Evolutionary conservation across 1,140 invertebrate genomes (phyloP), one percentile per base, ranked within the genome.

Genomic region (Scaptomyza hsui): DNA sequence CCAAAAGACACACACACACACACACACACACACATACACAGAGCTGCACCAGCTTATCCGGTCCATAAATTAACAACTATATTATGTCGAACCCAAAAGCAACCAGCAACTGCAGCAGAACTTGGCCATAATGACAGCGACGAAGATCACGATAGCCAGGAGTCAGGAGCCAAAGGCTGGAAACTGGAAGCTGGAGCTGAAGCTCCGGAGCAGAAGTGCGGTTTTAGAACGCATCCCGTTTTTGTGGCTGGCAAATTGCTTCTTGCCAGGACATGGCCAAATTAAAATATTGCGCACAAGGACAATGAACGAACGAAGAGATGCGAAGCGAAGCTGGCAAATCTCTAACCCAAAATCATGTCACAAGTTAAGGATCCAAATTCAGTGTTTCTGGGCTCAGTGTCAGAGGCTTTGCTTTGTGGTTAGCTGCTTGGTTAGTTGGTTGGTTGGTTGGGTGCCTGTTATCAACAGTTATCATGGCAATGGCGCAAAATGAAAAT

Each of bases 401-500:
- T 13, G 1, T 4, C 1, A 16, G 7, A 21, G 52, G 0, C 1
- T 41, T 21, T 41, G 19, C 19, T 16, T 16, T 32, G 7, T 26
- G 13, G 24, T 37, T 26, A 15, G 41, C 19, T 39, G 24, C 4
- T 26, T 18, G 10, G 47, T 18, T 6, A 9, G 16, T 16, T 13
- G 26, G 12, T 16, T 59, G 44, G 26, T 9, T 16, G 4, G 26
- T 37, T 26, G 26, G 41, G 13, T 39, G 39, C 18, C 42, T 39
- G 62, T 63, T 72, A 72, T 55, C 64, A 56, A 72, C 78, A 67
- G 75, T 82, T 78, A 83, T 70, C 74, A 62, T 62, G 70, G 47
- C 64, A 44, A 57, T 56, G 26, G 44, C 37, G 64, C 35, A 21
- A 55, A 49, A 42, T 61, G 42, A 37, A 68, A 63, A 72, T 60